These are phyloP conservation scores for Calidris pugnax DNA, from an alignment of 2,113 vertebrate species.

Conservation along the genomic window DNA sequence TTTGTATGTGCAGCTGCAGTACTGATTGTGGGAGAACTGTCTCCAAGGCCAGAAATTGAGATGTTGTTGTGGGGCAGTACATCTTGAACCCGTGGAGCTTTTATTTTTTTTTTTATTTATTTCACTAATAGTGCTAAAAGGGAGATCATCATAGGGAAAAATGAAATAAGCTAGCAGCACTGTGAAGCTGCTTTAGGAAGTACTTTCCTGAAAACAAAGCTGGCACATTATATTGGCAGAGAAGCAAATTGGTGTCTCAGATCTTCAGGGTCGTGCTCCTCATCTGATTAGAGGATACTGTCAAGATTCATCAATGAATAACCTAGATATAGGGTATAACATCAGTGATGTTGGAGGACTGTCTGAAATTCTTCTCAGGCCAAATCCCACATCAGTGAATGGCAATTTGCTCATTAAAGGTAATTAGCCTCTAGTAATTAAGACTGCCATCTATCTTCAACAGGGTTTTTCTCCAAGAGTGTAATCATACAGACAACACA, in stretches of 20 bases:
- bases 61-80: conserved; percentile 3
- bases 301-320: background rate
- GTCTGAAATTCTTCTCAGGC: background rate
- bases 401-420: conserved; percentile 20
- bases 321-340: background rate
- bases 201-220: conserved; percentile 1
- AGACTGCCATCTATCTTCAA: background rate
- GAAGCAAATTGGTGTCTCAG: background rate
- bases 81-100: background rate
- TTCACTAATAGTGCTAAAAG: background rate
- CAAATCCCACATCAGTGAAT: background rate
- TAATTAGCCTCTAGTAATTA: conserved; percentile 26
- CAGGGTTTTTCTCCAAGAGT: background rate
- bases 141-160: background rate
- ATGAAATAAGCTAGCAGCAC: background rate
- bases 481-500: background rate
- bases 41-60: background rate
- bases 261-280: background rate
- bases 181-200: background rate
- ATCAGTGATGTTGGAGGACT: background rate
- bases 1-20: conserved; percentile 17
- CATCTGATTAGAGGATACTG: background rate
- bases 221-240: background rate
- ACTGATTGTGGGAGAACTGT: background rate
- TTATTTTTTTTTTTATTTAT: background rate